Base-by-base conservation (phyloP, 53 echinoderm and acorn worm species). In the Antedon mediterranea region DNA sequence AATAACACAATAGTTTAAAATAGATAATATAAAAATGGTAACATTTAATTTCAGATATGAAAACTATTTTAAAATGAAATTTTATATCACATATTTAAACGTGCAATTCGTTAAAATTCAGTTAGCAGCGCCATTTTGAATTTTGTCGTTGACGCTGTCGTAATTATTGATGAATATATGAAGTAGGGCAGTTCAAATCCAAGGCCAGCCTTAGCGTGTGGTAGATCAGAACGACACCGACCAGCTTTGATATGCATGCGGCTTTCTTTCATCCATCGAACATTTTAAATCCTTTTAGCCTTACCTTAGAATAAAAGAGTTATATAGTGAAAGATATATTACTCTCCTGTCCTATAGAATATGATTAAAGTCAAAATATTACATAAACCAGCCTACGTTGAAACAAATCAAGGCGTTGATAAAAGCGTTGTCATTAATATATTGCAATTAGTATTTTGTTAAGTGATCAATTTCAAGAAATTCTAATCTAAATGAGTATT, bases 261-360 rank as follows among this genome's bases (percentile, higher is more conserved):
- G 57, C 57, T 57, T 57, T 13, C 57, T 57, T 57, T 57, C 57
- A 57, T 37, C 37, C 11, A 37, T 6, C 37, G 37, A 37, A 37
- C 37, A 37, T 57, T 57, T 57, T 57, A 57, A 57, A 57, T 57
- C 57, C 23, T 26, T 57, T 57, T 57, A 57, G 57, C 57, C 57
- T 57, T 57, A 57, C 57, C 57, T 57, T 57, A 57, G 57, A 57
- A 57, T 57, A 57, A 57, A 57, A 57, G 57, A 57, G 57, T 57
- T 57, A 57, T 11, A 57, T 57, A 57, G 57, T 13, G 57, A 57
- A 57, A 57, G 57, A 57, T 57, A 57, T 57, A 15, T 57, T 23
- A 57, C 57, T 57, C 23, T 57, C 57, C 57, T 57, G 57, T 57
- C 57, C 57, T 57, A 57, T 57, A 57, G 57, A 57, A 57, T 57